Evolutionary conservation across 2,113 vertebrate species (phyloP).

Genomic region (Pygoscelis antarcticus): DNA sequence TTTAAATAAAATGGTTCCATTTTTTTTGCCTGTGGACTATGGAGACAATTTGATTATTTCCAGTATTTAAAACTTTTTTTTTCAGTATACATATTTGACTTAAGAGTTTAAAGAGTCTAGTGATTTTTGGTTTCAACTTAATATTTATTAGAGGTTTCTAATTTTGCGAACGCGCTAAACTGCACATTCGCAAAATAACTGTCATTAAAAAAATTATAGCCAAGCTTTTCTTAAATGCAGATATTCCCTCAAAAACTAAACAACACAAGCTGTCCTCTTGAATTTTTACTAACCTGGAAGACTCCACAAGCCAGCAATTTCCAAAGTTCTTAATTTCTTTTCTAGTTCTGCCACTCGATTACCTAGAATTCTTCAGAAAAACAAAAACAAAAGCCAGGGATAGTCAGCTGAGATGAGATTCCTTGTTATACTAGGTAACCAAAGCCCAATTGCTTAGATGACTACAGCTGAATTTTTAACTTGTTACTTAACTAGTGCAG

Average conservation of each 20-base stretch:
- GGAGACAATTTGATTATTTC: background rate
- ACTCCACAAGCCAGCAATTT: conserved; percentile 96
- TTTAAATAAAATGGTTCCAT: background rate
- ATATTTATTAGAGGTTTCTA: background rate
- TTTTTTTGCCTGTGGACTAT: background rate
- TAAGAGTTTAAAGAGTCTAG: background rate
- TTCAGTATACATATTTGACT: background rate
- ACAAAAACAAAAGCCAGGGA: background rate
- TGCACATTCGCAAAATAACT: background rate
- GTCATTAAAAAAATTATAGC: background rate
- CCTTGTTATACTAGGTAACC: background rate
- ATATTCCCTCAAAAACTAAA: background rate
- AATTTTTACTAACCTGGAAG: conserved; percentile 86
- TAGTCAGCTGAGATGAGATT: background rate
- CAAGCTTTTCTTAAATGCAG: background rate
- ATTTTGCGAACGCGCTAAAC: background rate
- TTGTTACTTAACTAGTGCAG: background rate
- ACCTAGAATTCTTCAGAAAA: conserved; percentile 87
- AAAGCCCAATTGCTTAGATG: background rate
- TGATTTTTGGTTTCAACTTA: background rate
- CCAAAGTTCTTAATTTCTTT: conserved; percentile 92
- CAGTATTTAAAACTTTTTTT: background rate
- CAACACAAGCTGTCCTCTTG: background rate
- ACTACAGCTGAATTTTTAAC: background rate
- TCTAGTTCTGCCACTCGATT: conserved; percentile 93